phyloP scores from a whole-genome alignment of 2,888 invertebrate genomes.

The Cantharis flavilabris region DNA sequence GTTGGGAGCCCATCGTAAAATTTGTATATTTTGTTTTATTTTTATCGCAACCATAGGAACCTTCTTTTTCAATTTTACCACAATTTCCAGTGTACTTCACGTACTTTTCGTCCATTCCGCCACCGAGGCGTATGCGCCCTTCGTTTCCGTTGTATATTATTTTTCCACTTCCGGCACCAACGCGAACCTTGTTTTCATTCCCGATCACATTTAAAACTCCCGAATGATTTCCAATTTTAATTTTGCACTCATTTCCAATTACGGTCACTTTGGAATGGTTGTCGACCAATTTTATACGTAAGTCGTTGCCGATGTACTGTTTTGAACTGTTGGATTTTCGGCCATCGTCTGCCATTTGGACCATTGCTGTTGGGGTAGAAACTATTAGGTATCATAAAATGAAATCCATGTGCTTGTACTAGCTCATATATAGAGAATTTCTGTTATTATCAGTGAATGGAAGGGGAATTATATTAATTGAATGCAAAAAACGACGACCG shows the following conservation, averaged over 20 bases:
- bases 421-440: neutral
- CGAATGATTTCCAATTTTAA: conserved; percentile 31
- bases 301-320: conserved; percentile 28
- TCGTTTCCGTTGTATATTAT: conserved; percentile 35
- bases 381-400: neutral
- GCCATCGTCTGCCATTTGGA: neutral
- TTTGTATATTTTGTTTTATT: neutral
- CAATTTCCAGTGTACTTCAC: conserved; percentile 32
- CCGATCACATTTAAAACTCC: conserved; percentile 34
- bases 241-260: conserved; percentile 31
- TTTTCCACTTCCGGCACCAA: conserved; percentile 28
- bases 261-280: conserved; percentile 20
- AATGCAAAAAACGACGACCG: conserved; percentile 7
- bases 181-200: conserved; percentile 29
- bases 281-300: conserved; percentile 18
- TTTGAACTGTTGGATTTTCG: conserved; percentile 12
- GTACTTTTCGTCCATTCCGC: conserved; percentile 11
- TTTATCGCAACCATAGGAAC: neutral
- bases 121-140: conserved; percentile 30
- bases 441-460: neutral
- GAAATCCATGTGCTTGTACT: neutral
- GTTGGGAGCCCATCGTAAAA: neutral
- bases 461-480: neutral
- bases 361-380: neutral
- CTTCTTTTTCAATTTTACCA: conserved; percentile 15